These are phyloP conservation scores for Sternarchorhynchus goeldii DNA, from an alignment of 2,797 vertebrate genomes.

Conservation along the genomic window DNA sequence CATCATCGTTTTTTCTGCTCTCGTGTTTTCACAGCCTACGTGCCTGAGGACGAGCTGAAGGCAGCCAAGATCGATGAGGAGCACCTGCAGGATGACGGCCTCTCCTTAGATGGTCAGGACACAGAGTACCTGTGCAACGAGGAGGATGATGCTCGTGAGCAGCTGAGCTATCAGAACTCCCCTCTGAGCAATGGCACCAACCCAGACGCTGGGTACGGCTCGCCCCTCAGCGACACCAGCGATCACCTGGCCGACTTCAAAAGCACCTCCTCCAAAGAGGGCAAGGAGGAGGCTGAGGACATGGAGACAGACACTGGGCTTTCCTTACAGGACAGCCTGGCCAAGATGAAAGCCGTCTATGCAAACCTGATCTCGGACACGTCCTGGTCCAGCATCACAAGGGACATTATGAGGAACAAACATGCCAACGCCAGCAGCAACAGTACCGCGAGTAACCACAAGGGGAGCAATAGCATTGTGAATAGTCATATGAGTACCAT, in stretches of 20 bases:
- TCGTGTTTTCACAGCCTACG: conserved; percentile 85
- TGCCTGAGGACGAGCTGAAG: conserved; percentile 95
- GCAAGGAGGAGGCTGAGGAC: conserved; percentile 73
- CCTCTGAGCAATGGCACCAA: conserved; percentile 95
- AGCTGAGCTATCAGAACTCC: conserved; percentile 92
- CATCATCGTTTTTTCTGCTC: conserved; percentile 47
- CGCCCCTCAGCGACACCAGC: conserved; percentile 93
- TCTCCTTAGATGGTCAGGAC: conserved; percentile 88
- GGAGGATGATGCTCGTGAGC: conserved; percentile 84
- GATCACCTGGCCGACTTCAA: conserved; percentile 91
- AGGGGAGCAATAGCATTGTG: conserved; percentile 73
- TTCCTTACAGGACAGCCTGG: conserved; percentile 93
- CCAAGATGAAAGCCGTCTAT: conserved; percentile 97
- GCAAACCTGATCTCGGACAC: conserved; percentile 95
- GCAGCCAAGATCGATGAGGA: conserved; percentile 86
- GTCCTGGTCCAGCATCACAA: conserved; percentile 92
- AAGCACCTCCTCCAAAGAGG: conserved; percentile 82
- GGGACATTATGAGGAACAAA: conserved; percentile 87
- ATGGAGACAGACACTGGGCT: conserved; percentile 79
- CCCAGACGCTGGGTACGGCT: conserved; percentile 93
- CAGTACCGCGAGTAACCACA: conserved; percentile 78
- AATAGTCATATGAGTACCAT: conserved; percentile 58
- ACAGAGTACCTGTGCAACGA: conserved; percentile 88
- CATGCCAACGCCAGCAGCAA: conserved; percentile 78
- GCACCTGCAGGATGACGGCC: conserved; percentile 86